phyloP scores from a whole-genome alignment of 2,888 invertebrate genomes.

The Seladonia tumulorum region DNA sequence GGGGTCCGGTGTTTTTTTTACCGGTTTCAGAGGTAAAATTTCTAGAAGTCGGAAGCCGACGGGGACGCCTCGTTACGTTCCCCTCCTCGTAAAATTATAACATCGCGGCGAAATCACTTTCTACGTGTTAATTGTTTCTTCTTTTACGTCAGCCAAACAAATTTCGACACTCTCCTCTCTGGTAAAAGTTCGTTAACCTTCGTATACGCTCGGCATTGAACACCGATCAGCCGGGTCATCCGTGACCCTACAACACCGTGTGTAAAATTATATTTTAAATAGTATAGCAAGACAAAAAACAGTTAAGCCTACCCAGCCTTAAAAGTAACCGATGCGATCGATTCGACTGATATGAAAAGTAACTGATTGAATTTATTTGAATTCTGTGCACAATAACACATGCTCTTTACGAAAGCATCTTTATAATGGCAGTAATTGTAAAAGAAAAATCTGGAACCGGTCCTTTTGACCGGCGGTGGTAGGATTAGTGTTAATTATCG shows the following conservation, averaged over 20 bases:
- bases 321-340: too few relatives aligned
- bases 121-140: not conserved
- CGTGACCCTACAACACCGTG: not conserved
- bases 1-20: constrained; percentile 43
- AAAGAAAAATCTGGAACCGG: too few relatives aligned
- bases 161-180: not conserved
- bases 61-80: not conserved
- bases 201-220: not conserved
- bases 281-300: too few relatives aligned
- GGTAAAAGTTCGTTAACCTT: not conserved
- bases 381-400: too few relatives aligned
- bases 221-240: not conserved
- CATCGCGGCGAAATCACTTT: not conserved
- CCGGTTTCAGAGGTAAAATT: constrained; percentile 44
- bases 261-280: too few relatives aligned
- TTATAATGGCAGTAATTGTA: too few relatives aligned
- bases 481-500: not conserved
- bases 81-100: constrained; percentile 42
- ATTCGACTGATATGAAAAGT: too few relatives aligned
- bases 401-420: too few relatives aligned
- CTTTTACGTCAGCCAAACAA: not conserved
- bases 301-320: too few relatives aligned
- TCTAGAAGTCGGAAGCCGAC: constrained; percentile 51
- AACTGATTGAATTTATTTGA: too few relatives aligned
- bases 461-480: too few relatives aligned